These are phyloP conservation scores for Pelobates cultripes DNA, from an alignment of 2,797 vertebrate genomes.

Conservation along the genomic window DNA sequence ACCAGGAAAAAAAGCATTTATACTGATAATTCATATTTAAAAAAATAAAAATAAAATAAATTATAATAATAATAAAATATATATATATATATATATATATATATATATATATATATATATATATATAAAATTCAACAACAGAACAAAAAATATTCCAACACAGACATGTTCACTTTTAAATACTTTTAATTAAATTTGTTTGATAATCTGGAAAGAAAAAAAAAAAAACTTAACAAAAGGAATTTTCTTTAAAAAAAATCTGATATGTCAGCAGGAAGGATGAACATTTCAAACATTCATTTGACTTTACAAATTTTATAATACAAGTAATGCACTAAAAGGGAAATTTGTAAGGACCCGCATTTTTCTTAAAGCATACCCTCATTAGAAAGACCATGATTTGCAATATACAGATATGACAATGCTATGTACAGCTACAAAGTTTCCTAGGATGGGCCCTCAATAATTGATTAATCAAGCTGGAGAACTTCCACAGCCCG, in stretches of 20 bases:
- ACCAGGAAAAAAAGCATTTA: no score
- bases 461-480: slow-evolving; percentile 29
- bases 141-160: neutral
- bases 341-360: neutral
- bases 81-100: no score
- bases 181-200: slow-evolving; percentile 79
- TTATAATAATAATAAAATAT: no score
- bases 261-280: slow-evolving; percentile 75
- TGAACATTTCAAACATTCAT: slow-evolving; percentile 69
- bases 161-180: slow-evolving; percentile 66
- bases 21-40: no score
- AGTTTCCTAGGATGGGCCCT: slow-evolving; percentile 22
- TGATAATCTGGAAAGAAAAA: slow-evolving; percentile 67
- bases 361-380: slow-evolving; percentile 51
- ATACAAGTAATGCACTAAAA: slow-evolving; percentile 68
- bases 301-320: slow-evolving; percentile 75
- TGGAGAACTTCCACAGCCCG: slow-evolving; percentile 4
- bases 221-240: slow-evolving; percentile 69
- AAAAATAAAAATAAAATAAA: no score
- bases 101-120: no score
- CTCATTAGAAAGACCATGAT: slow-evolving; percentile 40
- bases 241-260: slow-evolving; percentile 68
- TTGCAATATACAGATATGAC: slow-evolving; percentile 13
- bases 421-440: slow-evolving; percentile 12
- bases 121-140: no score